phyloP scores from a whole-genome alignment of 2,113 vertebrate genomes.

The Jaculus jaculus region DNA sequence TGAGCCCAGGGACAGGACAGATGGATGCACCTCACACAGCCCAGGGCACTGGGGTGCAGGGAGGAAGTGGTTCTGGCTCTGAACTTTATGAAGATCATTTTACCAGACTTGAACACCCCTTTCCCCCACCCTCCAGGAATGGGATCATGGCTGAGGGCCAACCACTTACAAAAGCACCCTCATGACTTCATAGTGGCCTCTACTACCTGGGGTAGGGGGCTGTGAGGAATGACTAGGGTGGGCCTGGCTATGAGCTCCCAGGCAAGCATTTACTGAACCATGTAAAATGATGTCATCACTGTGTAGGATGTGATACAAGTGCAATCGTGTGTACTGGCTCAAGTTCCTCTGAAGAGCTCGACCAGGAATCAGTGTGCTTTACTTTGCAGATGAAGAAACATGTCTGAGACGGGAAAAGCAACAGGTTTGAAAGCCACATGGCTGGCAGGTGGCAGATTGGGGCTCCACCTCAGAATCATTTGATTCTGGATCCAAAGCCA shows the following conservation, averaged over 20 bases:
- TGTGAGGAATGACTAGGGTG: neutral
- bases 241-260: neutral
- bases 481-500: neutral
- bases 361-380: neutral
- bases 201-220: neutral
- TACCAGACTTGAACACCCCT: neutral
- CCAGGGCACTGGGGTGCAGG: neutral
- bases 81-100: neutral
- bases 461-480: neutral
- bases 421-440: neutral
- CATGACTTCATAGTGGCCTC: neutral
- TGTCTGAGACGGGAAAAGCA: neutral
- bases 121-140: neutral
- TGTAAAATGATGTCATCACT: neutral
- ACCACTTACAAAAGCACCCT: neutral
- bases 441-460: neutral
- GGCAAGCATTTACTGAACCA: neutral
- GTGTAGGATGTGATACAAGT: neutral
- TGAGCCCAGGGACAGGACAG: neutral
- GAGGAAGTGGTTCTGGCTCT: neutral
- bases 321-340: neutral
- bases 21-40: fast-evolving
- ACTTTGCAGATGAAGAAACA: neutral
- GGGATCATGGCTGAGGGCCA: neutral
- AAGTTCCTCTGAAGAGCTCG: neutral